Evolutionary conservation across 2,888 invertebrate species (phyloP), one percentile per base, ranked within the genome.

Genomic region (Apotomis betuletana): DNA sequence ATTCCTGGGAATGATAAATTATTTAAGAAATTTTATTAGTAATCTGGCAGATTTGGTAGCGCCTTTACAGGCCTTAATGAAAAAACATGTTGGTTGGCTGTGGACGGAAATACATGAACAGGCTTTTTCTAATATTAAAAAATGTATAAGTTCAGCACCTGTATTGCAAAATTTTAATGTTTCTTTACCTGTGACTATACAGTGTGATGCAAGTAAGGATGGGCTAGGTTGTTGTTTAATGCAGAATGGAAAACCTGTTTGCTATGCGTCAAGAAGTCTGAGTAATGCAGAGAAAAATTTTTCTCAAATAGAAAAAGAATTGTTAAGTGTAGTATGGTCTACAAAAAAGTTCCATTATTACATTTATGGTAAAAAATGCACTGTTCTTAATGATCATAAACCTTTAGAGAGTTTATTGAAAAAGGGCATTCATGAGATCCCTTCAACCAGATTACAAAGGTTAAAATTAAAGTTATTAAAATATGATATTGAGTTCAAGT

Each of bases 261-360:
- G 68, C n/a, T 77, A 52, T 71, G 69, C 69, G 27, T 75, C 76
- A 6, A 15, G 76, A 38, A 73, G 74, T 61, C 38, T 78, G 9
- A 76, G 73, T 4, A 0, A 8, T 6, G 44, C 73, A 10, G 73
- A 73, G 38, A 36, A 49, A 12, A 67, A 68, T 46, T 74, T 73
- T 55, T 78, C 84, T 4, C 85, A 89, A 77, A 85, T 89, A 6
- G 85, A 88, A 76, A 87, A 87, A 73, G 84, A 88, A 75, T 69
- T 83, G 3, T 75, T 87, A 60, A 84, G 84, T 41, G 80, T 84
- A 10, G 79, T 79, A 4, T 83, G 81, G 74, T 81, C 83, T 4
- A 79, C 78, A 55, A 75, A 79, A 69, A 83, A 83, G 74, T 87
- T 86, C 76, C 81, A 84, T 76, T 79, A 79, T 54, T 83, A 77